A percentile compares a stretch with the other conserved stretches of the same genome.
Evolutionary conservation across 2,888 invertebrate species (phyloP).

Genomic region (Dendrolimus pini): DNA sequence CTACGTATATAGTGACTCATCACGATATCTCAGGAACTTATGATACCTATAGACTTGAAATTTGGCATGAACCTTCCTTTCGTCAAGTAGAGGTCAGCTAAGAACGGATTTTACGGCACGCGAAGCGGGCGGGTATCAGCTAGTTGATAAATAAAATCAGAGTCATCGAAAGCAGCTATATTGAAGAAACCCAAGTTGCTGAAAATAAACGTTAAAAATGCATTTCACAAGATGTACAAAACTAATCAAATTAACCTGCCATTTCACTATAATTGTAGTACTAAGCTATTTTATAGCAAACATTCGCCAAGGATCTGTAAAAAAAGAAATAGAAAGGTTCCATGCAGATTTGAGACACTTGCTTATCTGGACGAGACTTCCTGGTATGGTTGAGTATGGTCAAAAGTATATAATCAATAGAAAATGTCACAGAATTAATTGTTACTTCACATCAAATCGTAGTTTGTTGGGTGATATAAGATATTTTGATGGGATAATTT

Average conservation of each 20-base stretch:
- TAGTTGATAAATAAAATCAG: too few relatives aligned
- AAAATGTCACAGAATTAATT: slow-evolving; percentile 39
- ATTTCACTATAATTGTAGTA: slow-evolving; percentile 18
- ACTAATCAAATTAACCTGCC: slow-evolving; percentile 21
- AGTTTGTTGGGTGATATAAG: slow-evolving; percentile 37
- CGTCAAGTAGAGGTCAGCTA: too few relatives aligned
- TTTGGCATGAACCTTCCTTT: too few relatives aligned
- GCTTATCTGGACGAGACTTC: slow-evolving; percentile 45
- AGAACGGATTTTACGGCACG: too few relatives aligned
- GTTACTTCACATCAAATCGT: slow-evolving; percentile 47
- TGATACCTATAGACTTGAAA: too few relatives aligned
- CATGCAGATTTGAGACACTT: slow-evolving; percentile 46
- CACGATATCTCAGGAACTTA: too few relatives aligned
- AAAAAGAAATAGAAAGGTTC: slow-evolving; percentile 32
- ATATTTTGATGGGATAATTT: slow-evolving; percentile 54
- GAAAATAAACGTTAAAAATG: neutral
- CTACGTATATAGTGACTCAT: too few relatives aligned
- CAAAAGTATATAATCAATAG: slow-evolving; percentile 33
- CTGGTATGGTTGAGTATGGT: slow-evolving; percentile 29
- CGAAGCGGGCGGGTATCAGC: too few relatives aligned
- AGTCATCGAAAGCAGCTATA: too few relatives aligned
- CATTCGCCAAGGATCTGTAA: slow-evolving; percentile 12
- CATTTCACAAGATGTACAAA: slow-evolving; percentile 6
- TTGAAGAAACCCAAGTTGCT: too few relatives aligned
- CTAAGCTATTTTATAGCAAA: slow-evolving; percentile 20